phyloP scores from a whole-genome alignment of 64 coral and sea anemone species.

The Dendronephthya gigantea region DNA sequence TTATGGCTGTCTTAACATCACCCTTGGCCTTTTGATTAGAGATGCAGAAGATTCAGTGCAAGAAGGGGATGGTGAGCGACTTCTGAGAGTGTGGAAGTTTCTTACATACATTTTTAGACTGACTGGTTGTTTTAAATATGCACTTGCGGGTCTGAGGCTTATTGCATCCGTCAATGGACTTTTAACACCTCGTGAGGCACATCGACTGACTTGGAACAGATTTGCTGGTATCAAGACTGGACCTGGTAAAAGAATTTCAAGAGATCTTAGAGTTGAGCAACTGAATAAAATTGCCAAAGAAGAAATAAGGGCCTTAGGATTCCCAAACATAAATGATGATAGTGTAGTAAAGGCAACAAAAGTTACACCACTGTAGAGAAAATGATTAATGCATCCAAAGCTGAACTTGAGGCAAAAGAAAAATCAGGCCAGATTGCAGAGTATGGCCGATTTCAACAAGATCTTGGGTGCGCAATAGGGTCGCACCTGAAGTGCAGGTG shows the following conservation, averaged over 20 bases:
- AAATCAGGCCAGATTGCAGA: not conserved
- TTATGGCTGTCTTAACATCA: slow-evolving; percentile 51
- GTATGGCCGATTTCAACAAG: too few species aligned
- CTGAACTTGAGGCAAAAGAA: not conserved
- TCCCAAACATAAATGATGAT: not conserved
- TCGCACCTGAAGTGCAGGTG: too few species aligned
- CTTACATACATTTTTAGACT: slow-evolving; percentile 17
- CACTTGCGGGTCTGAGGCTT: slow-evolving; percentile 26
- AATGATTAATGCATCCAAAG: not conserved
- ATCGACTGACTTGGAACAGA: slow-evolving; percentile 39
- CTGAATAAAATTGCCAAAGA: not conserved
- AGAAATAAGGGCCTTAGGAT: not conserved
- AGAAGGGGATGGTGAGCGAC: slow-evolving; percentile 52
- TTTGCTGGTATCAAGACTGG: not conserved
- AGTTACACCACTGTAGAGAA: not conserved
- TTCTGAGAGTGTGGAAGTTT: slow-evolving; percentile 36
- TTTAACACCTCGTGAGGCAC: slow-evolving; percentile 20
- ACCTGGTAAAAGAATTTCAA: not conserved
- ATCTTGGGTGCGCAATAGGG: too few species aligned
- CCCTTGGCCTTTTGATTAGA: slow-evolving; percentile 30
- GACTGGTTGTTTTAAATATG: slow-evolving; percentile 26
- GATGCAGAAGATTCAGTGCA: slow-evolving; percentile 49
- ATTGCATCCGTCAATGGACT: not conserved
- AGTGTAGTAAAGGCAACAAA: not conserved
- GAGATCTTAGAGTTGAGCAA: not conserved